phyloP scores from a whole-genome alignment of 1,140 invertebrate species.

The Magallana ariakensis region DNA sequence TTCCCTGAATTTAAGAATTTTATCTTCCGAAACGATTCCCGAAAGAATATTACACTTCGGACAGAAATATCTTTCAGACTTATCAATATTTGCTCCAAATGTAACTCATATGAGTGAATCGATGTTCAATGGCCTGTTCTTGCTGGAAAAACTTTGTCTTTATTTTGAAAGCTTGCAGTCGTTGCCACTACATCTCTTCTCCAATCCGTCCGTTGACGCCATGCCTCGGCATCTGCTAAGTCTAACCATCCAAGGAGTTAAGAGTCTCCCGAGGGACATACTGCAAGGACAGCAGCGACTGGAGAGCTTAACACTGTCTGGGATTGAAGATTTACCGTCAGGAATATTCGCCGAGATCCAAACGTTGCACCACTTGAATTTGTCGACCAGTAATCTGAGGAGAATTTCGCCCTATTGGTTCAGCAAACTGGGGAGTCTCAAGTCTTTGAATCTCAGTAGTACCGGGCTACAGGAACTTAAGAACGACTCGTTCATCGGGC shows the following conservation, averaged over 20 bases:
- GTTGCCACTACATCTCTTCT: background rate
- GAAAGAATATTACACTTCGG: background rate
- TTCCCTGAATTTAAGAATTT: background rate
- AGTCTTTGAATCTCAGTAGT: background rate
- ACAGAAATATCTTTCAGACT: background rate
- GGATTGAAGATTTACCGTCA: background rate
- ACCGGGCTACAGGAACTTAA: background rate
- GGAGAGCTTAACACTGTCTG: background rate
- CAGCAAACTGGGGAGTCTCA: background rate
- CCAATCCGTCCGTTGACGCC: background rate
- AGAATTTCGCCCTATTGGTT: conserved; percentile 1
- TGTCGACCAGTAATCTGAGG: background rate
- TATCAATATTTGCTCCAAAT: background rate
- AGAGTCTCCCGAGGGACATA: background rate
- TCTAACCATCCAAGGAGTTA: background rate
- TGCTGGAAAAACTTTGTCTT: background rate
- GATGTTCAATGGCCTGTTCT: background rate
- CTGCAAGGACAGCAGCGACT: background rate
- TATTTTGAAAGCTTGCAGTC: background rate
- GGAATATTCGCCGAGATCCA: background rate
- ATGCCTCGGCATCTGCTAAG: background rate
- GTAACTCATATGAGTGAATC: background rate
- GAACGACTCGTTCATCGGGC: conserved; percentile 15
- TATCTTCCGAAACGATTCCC: background rate
- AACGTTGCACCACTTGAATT: background rate